These are phyloP conservation scores for Yasuhikotakia modesta DNA, from an alignment of 2,797 vertebrate genomes.

Conservation along the genomic window DNA sequence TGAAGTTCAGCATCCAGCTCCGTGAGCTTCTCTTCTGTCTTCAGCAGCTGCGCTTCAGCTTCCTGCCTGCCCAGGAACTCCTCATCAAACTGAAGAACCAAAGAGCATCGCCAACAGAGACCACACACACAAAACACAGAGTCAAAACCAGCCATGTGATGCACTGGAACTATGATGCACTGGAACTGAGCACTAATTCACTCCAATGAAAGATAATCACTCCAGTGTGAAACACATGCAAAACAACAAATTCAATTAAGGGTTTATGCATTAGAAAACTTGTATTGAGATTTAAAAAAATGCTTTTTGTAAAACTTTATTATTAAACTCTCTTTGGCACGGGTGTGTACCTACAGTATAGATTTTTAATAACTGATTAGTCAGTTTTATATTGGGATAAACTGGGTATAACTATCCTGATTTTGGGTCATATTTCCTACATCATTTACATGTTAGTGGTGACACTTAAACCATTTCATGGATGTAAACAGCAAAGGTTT, in stretches of 20 bases:
- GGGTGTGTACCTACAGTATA: too few relatives aligned
- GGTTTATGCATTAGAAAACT: neutral
- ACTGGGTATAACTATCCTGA: neutral
- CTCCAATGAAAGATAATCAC: neutral
- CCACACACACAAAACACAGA: neutral
- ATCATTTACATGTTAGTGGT: neutral
- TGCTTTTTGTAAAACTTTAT: neutral
- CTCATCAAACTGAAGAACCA: conserved; percentile 85
- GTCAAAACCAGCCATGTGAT: too few relatives aligned
- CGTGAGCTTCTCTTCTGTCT: conserved; percentile 86
- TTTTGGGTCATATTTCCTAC: neutral
- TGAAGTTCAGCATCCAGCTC: conserved; percentile 87
- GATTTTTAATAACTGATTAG: too few relatives aligned
- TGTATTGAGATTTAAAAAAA: neutral
- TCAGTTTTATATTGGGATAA: neutral
- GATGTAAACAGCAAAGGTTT: neutral
- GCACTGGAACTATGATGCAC: neutral
- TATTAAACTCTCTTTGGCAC: too few relatives aligned
- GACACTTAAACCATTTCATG: neutral
- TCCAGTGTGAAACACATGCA: neutral
- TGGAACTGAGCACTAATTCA: neutral
- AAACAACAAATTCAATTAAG: conserved; percentile 4
- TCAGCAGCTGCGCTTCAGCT: conserved; percentile 85
- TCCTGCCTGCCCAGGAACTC: conserved; percentile 92
- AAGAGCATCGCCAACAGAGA: neutral